Percentiles rank a stretch among this genome's conserved stretches.
phyloP scores from a whole-genome alignment of 2,888 invertebrate genomes.

The Ennomos erosarius region DNA sequence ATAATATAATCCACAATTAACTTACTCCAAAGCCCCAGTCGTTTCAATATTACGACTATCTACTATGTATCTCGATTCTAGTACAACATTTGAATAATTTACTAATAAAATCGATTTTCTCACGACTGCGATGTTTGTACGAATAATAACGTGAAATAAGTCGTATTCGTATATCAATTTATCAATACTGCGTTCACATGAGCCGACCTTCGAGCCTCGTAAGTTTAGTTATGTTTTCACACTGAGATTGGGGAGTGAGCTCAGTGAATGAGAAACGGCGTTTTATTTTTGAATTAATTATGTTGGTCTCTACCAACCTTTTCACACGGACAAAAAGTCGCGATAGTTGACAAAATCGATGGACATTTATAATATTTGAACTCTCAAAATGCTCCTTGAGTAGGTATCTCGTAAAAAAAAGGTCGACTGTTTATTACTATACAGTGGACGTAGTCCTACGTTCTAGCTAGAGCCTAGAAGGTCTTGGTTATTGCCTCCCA shows the following conservation, averaged over 20 bases:
- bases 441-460: no score
- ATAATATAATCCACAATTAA: slow-evolving; percentile 7
- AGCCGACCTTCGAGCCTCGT: slow-evolving; percentile 18
- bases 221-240: slow-evolving; percentile 34
- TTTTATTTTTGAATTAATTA: no score
- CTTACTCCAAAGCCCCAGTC: slow-evolving; percentile 8
- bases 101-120: slow-evolving; percentile 35
- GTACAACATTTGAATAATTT: slow-evolving; percentile 36
- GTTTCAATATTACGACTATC: slow-evolving; percentile 33
- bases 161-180: slow-evolving; percentile 30
- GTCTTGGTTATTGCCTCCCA: no score
- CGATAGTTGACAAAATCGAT: no score
- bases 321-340: no score
- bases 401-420: no score
- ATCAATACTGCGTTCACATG: slow-evolving; percentile 16
- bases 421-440: no score
- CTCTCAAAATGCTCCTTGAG: no score
- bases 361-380: no score
- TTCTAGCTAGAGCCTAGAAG: no score
- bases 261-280: slow-evolving; percentile 5
- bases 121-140: slow-evolving; percentile 26
- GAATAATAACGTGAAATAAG: slow-evolving; percentile 35
- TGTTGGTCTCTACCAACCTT: no score
- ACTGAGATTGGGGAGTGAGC: slow-evolving; percentile 18
- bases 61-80: slow-evolving; percentile 27